Percentiles rank a stretch among this genome's conserved stretches.
phyloP scores from a whole-genome alignment of 2,113 vertebrate species.

The Aegotheles bennettii region DNA sequence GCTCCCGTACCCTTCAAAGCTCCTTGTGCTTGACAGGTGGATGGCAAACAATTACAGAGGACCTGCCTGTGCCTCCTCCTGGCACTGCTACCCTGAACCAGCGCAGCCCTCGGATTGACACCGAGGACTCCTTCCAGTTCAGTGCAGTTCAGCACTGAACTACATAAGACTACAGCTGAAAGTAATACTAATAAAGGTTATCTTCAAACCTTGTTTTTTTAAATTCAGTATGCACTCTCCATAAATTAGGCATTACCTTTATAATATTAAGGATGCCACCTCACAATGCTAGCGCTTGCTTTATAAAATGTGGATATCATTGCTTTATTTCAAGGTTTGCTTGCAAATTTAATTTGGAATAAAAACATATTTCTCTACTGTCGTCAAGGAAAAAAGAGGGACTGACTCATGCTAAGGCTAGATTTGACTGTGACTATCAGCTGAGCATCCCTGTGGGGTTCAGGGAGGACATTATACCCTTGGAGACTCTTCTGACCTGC shows the following conservation, averaged over 20 bases:
- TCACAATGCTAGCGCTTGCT: fast-evolving
- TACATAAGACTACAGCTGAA: not conserved
- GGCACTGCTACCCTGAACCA: not conserved
- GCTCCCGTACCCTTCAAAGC: slow-evolving; percentile 48
- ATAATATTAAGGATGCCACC: not conserved
- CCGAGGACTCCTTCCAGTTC: not conserved
- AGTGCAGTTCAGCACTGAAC: fast-evolving
- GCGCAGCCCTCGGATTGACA: not conserved
- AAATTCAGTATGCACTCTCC: not conserved
- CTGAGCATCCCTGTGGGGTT: not conserved
- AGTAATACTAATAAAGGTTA: fast-evolving
- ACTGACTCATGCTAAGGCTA: not conserved
- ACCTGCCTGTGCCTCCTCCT: not conserved
- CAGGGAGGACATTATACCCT: fast-evolving
- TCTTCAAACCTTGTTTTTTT: not conserved
- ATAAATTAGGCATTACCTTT: not conserved
- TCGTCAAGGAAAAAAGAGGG: not conserved
- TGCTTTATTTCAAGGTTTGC: not conserved
- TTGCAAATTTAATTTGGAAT: not conserved
- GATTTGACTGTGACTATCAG: not conserved
- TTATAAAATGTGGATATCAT: not conserved
- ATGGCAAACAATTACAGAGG: not conserved
- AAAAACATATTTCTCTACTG: not conserved
- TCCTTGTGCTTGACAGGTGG: slow-evolving; percentile 9
- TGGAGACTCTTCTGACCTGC: not conserved